A percentile compares a stretch with the other conserved stretches of the same genome.
These are phyloP conservation scores for Plectrocnemia conspersa DNA, from an alignment of 1,140 invertebrate species.

Conservation along the genomic window DNA sequence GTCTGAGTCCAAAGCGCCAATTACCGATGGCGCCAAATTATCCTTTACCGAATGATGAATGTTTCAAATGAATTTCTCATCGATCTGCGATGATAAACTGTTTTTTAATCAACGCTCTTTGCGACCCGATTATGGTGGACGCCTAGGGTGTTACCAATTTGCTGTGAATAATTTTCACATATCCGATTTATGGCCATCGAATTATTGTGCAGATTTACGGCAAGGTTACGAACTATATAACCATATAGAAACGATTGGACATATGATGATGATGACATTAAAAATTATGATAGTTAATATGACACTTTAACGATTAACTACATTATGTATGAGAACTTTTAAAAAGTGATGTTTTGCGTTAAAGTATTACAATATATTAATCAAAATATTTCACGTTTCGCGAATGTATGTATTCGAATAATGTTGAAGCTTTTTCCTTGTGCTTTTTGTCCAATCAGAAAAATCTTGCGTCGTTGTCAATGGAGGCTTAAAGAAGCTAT, in stretches of 20 bases:
- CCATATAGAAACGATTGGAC: constrained; percentile 6
- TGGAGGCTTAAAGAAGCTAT: too few species aligned
- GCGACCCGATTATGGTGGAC: neutral
- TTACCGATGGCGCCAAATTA: neutral
- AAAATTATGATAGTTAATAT: too few species aligned
- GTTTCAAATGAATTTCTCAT: neutral
- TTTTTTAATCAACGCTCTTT: constrained; percentile 6
- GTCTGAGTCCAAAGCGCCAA: neutral
- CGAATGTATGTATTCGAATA: too few species aligned
- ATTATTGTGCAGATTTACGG: constrained; percentile 22
- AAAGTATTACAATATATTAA: too few species aligned
- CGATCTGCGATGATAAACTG: constrained; percentile 12
- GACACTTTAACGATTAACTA: too few species aligned
- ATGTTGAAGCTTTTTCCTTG: too few species aligned
- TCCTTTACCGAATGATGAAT: constrained; percentile 4
- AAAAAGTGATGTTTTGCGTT: too few species aligned
- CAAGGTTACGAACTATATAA: constrained; percentile 7
- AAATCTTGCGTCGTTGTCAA: too few species aligned
- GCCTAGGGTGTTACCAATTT: neutral
- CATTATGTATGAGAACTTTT: too few species aligned
- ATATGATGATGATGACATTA: too few species aligned
- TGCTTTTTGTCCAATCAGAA: too few species aligned
- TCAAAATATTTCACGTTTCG: too few species aligned
- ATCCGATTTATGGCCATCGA: constrained; percentile 21
- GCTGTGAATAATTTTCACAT: constrained; percentile 14